These are phyloP conservation scores for Cyprinus carpio DNA, from an alignment of 2,113 vertebrate species.

Conservation along the genomic window DNA sequence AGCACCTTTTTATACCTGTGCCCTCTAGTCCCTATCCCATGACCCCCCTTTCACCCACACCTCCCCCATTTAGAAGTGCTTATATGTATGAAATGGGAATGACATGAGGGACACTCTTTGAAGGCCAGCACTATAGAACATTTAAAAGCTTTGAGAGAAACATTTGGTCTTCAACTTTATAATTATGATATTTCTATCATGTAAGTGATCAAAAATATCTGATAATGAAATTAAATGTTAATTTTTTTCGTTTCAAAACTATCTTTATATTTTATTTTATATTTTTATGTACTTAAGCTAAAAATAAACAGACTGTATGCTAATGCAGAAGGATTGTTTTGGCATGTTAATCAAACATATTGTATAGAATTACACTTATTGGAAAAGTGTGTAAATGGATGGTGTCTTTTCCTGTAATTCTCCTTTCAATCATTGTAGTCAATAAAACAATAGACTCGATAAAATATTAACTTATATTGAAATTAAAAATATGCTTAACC, in stretches of 20 bases:
- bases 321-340: background rate
- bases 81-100: constrained; percentile 22
- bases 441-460: constrained; percentile 57
- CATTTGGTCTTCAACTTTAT: no score
- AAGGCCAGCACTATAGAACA: background rate
- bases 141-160: no score
- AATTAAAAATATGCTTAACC: constrained; percentile 33
- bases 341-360: background rate
- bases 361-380: constrained; percentile 4
- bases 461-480: constrained; percentile 59
- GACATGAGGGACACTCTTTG: background rate
- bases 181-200: no score
- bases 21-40: constrained; percentile 48
- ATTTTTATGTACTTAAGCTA: background rate
- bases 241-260: no score
- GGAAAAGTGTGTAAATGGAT: constrained; percentile 1
- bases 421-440: constrained; percentile 55
- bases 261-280: background rate
- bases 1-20: constrained; percentile 66
- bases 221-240: no score
- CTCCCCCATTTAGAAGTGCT: constrained; percentile 44
- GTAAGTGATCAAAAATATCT: background rate
- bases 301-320: background rate
- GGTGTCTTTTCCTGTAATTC: constrained; percentile 5
- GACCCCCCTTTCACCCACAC: constrained; percentile 47